Base-by-base conservation (phyloP, 2,113 vertebrate species). In the Cyrtonyx montezumae region DNA sequence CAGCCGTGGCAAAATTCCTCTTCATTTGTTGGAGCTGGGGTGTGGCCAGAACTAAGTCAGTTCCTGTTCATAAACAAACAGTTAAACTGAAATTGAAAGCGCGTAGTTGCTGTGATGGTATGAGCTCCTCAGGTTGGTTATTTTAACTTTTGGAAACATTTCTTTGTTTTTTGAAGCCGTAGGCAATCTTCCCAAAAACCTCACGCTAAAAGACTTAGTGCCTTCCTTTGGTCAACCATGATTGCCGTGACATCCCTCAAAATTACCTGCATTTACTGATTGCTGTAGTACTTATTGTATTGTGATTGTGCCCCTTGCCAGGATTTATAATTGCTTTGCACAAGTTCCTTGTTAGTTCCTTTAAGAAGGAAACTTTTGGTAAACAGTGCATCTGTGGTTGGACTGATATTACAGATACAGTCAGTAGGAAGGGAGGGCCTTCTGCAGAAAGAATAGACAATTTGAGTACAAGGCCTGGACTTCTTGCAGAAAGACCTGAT, bases 361-460 rank as follows among this genome's bases (percentile, higher is more conserved):
- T 45, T 28, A 32, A 63, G 90, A 37, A 89, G 81, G 78, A 87
- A 91, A 25, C 32, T 37, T 79, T 17, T 25, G 40, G 37, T 81
- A 42, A 84, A 84, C 51, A 59, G 37, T 46, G 40, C 46, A 34
- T 37, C 51, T 46, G 1, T 70, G 62, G 6, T 37, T 65, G 48
- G 62, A 7, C 42, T 42, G 69, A 59, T 56, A 15, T 11, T 13
- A 4, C 75, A 75, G 87, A 28, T 4, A 12, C 0, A 67, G 62
- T 21, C 56, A 80, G 32, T 25, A n/a, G 53, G 90, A 84, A 95
- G 78, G 85, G 75, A 79, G 56, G 81, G 61, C 45, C 13, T 7
- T 12, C 6, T 21, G 63, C 1, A 37, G 55, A 21, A 14, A 32
- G 58, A 70, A 5, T 0, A 51, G 37, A 12, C 1, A 30, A 77